A percentile compares a stretch with the other conserved stretches of the same genome.
Conservation (phyloP, 2,888 invertebrate species). For the Plagiodera versicolora region DNA sequence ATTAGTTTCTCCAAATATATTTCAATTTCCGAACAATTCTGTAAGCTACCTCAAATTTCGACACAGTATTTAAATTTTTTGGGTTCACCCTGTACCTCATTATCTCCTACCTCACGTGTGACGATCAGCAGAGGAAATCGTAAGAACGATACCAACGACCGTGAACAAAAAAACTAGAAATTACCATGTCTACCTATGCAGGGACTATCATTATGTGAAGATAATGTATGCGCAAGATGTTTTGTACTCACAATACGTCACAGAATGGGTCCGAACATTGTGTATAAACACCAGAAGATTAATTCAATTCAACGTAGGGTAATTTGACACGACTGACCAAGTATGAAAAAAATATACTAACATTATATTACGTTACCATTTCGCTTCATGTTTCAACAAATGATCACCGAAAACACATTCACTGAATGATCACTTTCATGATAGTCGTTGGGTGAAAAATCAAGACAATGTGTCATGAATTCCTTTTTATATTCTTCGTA, state of each 20-base stretch:
- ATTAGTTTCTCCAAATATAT: too few species aligned
- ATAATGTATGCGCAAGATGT: not conserved
- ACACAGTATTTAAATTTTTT: too few species aligned
- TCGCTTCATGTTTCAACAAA: not conserved
- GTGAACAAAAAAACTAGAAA: constrained; percentile 11
- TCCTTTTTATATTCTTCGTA: too few species aligned
- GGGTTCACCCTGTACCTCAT: not conserved
- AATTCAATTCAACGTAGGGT: not conserved
- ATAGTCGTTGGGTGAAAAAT: not conserved
- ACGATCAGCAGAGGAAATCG: constrained; percentile 14
- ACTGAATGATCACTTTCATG: not conserved
- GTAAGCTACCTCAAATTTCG: too few species aligned
- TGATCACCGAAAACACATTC: not conserved
- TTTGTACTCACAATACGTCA: not conserved
- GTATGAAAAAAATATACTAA: not conserved
- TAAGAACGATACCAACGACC: constrained; percentile 12
- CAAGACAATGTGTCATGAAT: not conserved
- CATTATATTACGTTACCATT: not conserved
- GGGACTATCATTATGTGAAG: not conserved
- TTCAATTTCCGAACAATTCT: too few species aligned
- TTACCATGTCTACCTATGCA: not conserved
- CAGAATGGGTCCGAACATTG: not conserved
- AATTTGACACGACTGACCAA: not conserved
- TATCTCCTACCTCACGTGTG: constrained; percentile 10
- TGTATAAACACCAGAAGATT: not conserved